These are phyloP conservation scores for Pandemis cinnamomeana DNA, from an alignment of 2,888 invertebrate genomes.

Conservation along the genomic window DNA sequence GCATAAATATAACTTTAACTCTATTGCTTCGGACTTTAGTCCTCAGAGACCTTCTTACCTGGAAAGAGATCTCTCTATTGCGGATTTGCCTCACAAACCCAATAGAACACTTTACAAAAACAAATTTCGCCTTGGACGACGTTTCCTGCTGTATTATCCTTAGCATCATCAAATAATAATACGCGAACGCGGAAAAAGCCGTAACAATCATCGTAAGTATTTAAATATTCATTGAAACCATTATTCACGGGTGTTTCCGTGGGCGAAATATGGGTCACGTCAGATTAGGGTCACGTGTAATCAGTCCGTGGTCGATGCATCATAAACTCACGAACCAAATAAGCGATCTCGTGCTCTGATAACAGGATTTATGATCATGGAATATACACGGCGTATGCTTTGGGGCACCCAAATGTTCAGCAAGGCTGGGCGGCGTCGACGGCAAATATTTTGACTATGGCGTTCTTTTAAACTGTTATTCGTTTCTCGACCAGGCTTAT, in stretches of 20 bases:
- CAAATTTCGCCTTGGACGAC: background rate
- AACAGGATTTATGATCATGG: conserved; percentile 35
- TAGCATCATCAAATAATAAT: conserved; percentile 35
- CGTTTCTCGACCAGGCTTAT: too few relatives aligned
- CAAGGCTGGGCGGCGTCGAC: background rate
- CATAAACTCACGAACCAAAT: conserved; percentile 31
- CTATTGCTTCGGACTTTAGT: too few relatives aligned
- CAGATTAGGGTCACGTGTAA: conserved; percentile 37
- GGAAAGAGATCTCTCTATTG: too few relatives aligned
- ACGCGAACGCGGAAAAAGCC: conserved; percentile 13
- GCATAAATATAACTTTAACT: too few relatives aligned
- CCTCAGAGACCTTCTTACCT: too few relatives aligned
- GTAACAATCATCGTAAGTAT: conserved; percentile 27
- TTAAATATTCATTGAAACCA: conserved; percentile 40
- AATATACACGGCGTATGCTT: conserved; percentile 22
- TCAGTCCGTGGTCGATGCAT: conserved; percentile 28
- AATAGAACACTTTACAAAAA: background rate
- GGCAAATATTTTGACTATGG: background rate
- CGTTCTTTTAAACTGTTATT: too few relatives aligned
- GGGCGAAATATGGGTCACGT: conserved; percentile 39
- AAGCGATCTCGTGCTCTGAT: conserved; percentile 25
- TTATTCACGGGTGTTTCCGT: conserved; percentile 31
- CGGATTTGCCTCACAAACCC: too few relatives aligned
- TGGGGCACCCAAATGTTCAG: background rate
- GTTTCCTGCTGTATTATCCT: conserved; percentile 17